phyloP scores from a whole-genome alignment of 1,140 invertebrate species.

The Acyrthosiphon pisum region DNA sequence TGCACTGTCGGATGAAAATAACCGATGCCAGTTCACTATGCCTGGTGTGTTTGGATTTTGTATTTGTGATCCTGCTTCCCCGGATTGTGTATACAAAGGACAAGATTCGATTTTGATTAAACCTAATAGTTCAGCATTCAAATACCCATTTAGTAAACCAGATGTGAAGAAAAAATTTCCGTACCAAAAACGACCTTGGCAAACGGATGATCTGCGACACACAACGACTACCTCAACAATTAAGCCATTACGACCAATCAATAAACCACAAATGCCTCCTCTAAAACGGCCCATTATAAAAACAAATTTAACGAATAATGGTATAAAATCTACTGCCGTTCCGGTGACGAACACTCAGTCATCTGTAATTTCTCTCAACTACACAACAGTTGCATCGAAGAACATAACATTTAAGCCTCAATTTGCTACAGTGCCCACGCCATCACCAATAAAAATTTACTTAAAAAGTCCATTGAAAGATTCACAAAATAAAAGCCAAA shows the following conservation, averaged over 20 bases:
- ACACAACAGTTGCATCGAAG: background rate
- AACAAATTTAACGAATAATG: constrained; percentile 22
- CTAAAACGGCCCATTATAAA: constrained; percentile 13
- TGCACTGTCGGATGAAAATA: constrained; percentile 79
- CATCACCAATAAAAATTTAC: constrained; percentile 1
- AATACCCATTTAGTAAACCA: constrained; percentile 41
- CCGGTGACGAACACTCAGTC: background rate
- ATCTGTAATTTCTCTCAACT: background rate
- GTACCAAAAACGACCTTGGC: constrained; percentile 20
- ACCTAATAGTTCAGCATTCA: background rate
- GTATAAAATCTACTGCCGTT: background rate
- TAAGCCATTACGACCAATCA: background rate
- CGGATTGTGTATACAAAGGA: background rate
- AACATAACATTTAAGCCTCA: background rate
- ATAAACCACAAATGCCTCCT: background rate
- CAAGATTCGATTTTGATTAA: background rate
- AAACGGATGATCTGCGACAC: background rate
- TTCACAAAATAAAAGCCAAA: constrained; percentile 33
- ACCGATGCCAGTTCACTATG: constrained; percentile 87
- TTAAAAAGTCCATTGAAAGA: constrained; percentile 27
- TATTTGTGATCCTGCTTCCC: constrained; percentile 70
- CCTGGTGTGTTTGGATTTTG: constrained; percentile 88
- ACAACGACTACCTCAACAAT: constrained; percentile 28
- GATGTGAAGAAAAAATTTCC: constrained; percentile 33
- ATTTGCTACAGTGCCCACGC: background rate